Conservation (phyloP, 64 coral and sea anemone species). For the Montipora foliosa region DNA sequence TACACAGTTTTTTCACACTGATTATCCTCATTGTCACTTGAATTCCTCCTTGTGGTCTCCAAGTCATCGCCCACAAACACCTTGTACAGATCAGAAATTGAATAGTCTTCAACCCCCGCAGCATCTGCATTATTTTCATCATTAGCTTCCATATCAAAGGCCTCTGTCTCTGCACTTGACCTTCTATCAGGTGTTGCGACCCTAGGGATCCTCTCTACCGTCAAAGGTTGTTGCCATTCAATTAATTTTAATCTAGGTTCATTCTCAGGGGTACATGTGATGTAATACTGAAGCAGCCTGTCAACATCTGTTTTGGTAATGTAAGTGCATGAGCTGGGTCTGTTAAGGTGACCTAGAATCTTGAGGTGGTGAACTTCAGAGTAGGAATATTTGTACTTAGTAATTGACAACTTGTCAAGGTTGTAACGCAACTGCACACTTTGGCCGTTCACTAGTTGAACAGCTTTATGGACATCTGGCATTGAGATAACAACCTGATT, state of each 20-base stretch:
- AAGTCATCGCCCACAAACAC: slow-evolving; percentile 34
- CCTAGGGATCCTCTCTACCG: not conserved
- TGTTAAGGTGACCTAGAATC: slow-evolving; percentile 80
- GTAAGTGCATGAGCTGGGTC: slow-evolving; percentile 88
- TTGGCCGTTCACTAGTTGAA: slow-evolving; percentile 89
- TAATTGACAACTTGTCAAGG: slow-evolving; percentile 80
- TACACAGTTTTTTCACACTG: not conserved
- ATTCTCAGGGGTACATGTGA: slow-evolving; percentile 57
- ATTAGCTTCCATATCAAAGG: not conserved
- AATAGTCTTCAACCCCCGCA: not conserved
- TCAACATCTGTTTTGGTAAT: slow-evolving; percentile 80
- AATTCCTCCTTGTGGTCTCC: not conserved
- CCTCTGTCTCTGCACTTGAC: not conserved
- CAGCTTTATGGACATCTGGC: slow-evolving; percentile 87
- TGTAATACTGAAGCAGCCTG: slow-evolving; percentile 75
- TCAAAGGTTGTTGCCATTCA: slow-evolving; percentile 71
- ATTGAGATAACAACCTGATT: slow-evolving; percentile 82
- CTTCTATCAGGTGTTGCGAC: not conserved
- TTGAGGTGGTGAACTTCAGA: slow-evolving; percentile 80
- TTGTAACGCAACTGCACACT: slow-evolving; percentile 93
- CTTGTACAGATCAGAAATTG: slow-evolving; percentile 41
- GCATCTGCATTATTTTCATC: slow-evolving; percentile 4
- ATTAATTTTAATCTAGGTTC: slow-evolving; percentile 56
- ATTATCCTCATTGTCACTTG: not conserved
- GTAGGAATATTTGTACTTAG: slow-evolving; percentile 77